Percentiles rank a stretch among this genome's conserved stretches.
These are phyloP conservation scores for Trisateles emortualis DNA, from an alignment of 2,888 invertebrate species.

Conservation along the genomic window DNA sequence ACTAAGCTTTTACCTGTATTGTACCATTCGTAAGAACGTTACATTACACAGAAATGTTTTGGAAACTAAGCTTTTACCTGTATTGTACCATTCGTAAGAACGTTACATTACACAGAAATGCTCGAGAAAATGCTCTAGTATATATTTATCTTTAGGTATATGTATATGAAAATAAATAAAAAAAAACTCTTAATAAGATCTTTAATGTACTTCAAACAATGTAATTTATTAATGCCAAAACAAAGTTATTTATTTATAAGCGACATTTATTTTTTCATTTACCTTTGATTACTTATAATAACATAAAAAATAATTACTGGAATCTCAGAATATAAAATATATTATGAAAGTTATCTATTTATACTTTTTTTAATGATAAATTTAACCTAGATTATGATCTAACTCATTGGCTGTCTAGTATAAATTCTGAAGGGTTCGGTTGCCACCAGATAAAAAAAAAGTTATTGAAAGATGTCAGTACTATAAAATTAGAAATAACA, in stretches of 20 bases:
- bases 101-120: no score
- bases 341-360: conserved; percentile 8
- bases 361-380: conserved; percentile 11
- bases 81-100: no score
- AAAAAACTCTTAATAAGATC: conserved; percentile 57
- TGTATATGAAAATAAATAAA: conserved; percentile 35
- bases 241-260: conserved; percentile 68
- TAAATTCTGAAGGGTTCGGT: neutral
- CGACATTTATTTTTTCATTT: conserved; percentile 33
- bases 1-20: no score
- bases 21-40: no score
- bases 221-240: conserved; percentile 68
- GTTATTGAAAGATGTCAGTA: neutral
- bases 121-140: no score
- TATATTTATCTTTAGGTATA: neutral
- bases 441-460: neutral
- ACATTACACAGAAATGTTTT: no score
- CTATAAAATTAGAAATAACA: neutral
- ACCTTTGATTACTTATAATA: conserved; percentile 24
- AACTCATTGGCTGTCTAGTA: conserved; percentile 4
- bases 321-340: conserved; percentile 19
- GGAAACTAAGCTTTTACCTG: no score
- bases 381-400: conserved; percentile 12
- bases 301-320: conserved; percentile 31
- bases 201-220: conserved; percentile 63